Percentiles rank a stretch among this genome's conserved stretches.
Conservation (phyloP, 2,888 invertebrate species). For the Agrenia bidenticulata region DNA sequence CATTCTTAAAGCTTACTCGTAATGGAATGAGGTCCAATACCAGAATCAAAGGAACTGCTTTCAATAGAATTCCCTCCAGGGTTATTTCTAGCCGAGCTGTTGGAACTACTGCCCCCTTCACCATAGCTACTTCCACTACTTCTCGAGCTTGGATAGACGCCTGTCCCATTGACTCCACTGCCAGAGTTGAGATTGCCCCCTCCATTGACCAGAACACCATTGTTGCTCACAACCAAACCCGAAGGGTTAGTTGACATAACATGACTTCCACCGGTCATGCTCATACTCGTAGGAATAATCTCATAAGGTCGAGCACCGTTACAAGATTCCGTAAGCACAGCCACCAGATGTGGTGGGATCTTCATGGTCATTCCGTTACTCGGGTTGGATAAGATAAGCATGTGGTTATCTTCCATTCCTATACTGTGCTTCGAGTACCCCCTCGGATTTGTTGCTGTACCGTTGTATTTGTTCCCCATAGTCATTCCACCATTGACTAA, state of each 20-base stretch:
- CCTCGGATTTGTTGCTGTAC: constrained; percentile 51
- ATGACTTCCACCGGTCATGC: constrained; percentile 22
- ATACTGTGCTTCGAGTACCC: constrained; percentile 32
- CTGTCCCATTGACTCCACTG: constrained; percentile 35
- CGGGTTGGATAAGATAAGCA: constrained; percentile 51
- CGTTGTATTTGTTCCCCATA: constrained; percentile 41
- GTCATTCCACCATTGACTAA: constrained; percentile 21
- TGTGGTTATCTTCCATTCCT: constrained; percentile 46
- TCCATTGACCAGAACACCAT: constrained; percentile 37
- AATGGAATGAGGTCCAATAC: constrained; percentile 52
- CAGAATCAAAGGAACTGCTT: constrained; percentile 53
- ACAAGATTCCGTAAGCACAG: constrained; percentile 51
- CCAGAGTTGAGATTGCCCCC: not conserved
- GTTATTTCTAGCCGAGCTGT: constrained; percentile 46
- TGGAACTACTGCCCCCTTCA: constrained; percentile 49
- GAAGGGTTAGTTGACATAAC: constrained; percentile 26
- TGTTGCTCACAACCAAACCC: constrained; percentile 25
- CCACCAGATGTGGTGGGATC: constrained; percentile 52
- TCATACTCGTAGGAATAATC: constrained; percentile 47
- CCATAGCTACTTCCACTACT: constrained; percentile 53
- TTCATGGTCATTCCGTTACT: constrained; percentile 53
- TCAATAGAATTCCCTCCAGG: constrained; percentile 51
- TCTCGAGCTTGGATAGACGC: constrained; percentile 52
- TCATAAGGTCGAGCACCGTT: constrained; percentile 52
- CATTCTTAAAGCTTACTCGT: constrained; percentile 42